phyloP scores from a whole-genome alignment of 2,113 vertebrate species.

The Falcunculus frontatus region DNA sequence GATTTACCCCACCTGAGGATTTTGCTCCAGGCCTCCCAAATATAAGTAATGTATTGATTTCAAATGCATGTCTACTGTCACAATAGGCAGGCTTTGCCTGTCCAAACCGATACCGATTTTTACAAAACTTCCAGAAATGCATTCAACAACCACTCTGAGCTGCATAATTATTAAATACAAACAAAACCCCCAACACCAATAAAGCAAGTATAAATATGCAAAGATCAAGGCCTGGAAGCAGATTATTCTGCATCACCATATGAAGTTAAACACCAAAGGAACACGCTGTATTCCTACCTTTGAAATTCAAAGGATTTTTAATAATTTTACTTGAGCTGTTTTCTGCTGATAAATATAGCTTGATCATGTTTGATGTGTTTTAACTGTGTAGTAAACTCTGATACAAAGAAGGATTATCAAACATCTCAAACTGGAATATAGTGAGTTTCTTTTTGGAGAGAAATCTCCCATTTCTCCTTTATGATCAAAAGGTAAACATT shows the following conservation, averaged over 20 bases:
- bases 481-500: slow-evolving; percentile 13
- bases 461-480: neutral
- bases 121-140: neutral
- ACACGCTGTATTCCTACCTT: slow-evolving; percentile 30
- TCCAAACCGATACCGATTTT: slow-evolving; percentile 6
- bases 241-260: slow-evolving; percentile 52
- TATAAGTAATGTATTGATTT: slow-evolving; percentile 24
- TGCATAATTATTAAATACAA: slow-evolving; percentile 30
- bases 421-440: slow-evolving; percentile 23
- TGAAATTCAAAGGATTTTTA: slow-evolving; percentile 62
- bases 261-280: slow-evolving; percentile 60
- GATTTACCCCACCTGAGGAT: slow-evolving; percentile 47
- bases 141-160: neutral
- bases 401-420: slow-evolving; percentile 43
- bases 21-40: slow-evolving; percentile 38
- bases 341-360: slow-evolving; percentile 66
- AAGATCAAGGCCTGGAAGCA: slow-evolving; percentile 60
- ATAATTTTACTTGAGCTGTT: slow-evolving; percentile 50
- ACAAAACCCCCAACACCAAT: slow-evolving; percentile 14
- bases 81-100: neutral
- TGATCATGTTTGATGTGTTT: slow-evolving; percentile 56
- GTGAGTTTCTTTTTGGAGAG: neutral
- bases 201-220: slow-evolving; percentile 53
- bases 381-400: slow-evolving; percentile 26
- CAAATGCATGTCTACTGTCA: slow-evolving; percentile 4